Evolutionary conservation across 2,797 vertebrate species (phyloP).

Genomic region (Crocodylus rhombifer): DNA sequence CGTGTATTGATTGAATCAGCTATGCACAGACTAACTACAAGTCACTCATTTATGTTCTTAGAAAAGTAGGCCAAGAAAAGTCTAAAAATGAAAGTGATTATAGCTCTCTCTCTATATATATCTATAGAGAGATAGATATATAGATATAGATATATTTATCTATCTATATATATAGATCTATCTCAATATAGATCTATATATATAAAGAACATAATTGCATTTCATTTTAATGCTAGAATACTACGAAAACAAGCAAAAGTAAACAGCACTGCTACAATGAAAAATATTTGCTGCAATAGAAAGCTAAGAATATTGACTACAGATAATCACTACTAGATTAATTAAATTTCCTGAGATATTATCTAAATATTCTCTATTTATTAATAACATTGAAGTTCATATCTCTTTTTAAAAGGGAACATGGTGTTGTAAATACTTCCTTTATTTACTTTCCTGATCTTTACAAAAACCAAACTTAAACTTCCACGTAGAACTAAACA

Average conservation of each 20-base stretch:
- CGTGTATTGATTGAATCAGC: not conserved
- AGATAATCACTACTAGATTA: not conserved
- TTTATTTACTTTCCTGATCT: not conserved
- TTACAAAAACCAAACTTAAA: not conserved
- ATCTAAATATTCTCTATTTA: too few relatives aligned
- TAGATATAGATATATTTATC: too few relatives aligned
- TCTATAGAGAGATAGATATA: too few relatives aligned
- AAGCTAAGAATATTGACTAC: not conserved
- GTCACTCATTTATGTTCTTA: conserved; percentile 10
- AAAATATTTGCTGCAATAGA: not conserved
- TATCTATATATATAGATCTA: too few relatives aligned
- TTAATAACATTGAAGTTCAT: too few relatives aligned
- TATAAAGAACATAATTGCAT: not conserved
- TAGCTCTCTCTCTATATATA: too few relatives aligned
- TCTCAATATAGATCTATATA: too few relatives aligned
- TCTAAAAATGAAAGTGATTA: not conserved
- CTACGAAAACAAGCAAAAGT: not conserved
- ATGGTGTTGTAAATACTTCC: too few relatives aligned
- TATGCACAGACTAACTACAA: not conserved
- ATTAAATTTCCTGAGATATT: too few relatives aligned
- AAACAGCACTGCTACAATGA: not conserved
- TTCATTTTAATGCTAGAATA: not conserved
- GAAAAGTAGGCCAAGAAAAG: conserved; percentile 1
- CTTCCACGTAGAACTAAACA: not conserved
- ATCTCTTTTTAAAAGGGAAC: too few relatives aligned